phyloP scores from a whole-genome alignment of 2,888 invertebrate genomes.

The Theretra japonica region DNA sequence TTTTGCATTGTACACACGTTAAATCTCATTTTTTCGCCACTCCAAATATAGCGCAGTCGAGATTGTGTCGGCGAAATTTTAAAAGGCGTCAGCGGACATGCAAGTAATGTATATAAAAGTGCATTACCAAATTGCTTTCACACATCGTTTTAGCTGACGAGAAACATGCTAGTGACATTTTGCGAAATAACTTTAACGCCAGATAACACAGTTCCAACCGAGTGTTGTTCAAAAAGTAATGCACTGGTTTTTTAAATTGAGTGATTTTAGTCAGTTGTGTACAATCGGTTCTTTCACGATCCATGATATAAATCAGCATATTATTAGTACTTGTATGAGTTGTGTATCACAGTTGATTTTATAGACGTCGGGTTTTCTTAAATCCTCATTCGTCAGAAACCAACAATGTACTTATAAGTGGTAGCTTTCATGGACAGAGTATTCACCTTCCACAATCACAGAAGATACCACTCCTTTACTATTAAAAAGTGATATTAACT shows the following conservation, averaged over 20 bases:
- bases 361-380: no score
- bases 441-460: no score
- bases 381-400: no score
- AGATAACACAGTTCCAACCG: constrained; percentile 35
- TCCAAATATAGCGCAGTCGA: constrained; percentile 41
- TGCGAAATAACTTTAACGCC: constrained; percentile 50
- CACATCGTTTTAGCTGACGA: constrained; percentile 56
- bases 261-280: constrained; percentile 5
- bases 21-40: constrained; percentile 39
- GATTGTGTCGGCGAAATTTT: constrained; percentile 44
- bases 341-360: no score
- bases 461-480: no score
- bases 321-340: no score
- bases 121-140: constrained; percentile 75
- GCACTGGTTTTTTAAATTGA: constrained; percentile 8
- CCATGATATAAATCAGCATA: no score
- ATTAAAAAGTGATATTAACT: no score
- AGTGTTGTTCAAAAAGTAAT: constrained; percentile 23
- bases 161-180: constrained; percentile 22
- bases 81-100: constrained; percentile 34
- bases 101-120: constrained; percentile 60
- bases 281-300: no score
- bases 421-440: no score
- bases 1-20: constrained; percentile 34
- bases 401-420: no score